Evolutionary conservation across 2,797 vertebrate genomes (phyloP).

Genomic region (Acanthurus leucopareius): DNA sequence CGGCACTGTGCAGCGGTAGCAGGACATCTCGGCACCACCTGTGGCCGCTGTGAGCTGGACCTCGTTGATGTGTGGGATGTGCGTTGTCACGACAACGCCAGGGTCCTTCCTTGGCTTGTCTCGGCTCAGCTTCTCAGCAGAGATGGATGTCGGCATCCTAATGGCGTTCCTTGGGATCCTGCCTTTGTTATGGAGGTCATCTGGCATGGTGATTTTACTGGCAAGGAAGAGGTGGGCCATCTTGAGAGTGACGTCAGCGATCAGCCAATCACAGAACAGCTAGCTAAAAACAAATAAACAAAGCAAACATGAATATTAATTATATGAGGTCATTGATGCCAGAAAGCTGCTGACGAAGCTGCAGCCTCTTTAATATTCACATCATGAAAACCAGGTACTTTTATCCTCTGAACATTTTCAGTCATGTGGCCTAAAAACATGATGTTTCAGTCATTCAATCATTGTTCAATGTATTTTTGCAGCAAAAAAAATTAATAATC

Average conservation of each 20-base stretch:
- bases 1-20: conserved; percentile 91
- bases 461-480: no score
- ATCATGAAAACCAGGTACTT: no score
- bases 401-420: no score
- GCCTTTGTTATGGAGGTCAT: conserved; percentile 86
- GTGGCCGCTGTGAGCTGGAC: conserved; percentile 91
- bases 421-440: no score
- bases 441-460: no score
- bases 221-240: conserved; percentile 76
- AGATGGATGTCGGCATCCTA: conserved; percentile 19
- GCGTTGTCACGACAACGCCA: conserved; percentile 57
- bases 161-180: conserved; percentile 69
- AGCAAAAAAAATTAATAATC: no score
- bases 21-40: conserved; percentile 91
- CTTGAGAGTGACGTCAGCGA: conserved; percentile 11
- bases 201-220: conserved; percentile 81
- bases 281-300: conserved; percentile 37
- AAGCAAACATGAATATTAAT: background rate
- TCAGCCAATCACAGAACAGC: conserved; percentile 59
- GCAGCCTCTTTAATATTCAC: no score
- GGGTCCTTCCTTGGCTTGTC: conserved; percentile 70
- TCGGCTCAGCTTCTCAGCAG: conserved; percentile 82
- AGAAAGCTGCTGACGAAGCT: no score
- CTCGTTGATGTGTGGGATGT: conserved; percentile 86
- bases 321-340: no score